Conservation (phyloP, 2,888 invertebrate species). For the Leptura quadrifasciata region DNA sequence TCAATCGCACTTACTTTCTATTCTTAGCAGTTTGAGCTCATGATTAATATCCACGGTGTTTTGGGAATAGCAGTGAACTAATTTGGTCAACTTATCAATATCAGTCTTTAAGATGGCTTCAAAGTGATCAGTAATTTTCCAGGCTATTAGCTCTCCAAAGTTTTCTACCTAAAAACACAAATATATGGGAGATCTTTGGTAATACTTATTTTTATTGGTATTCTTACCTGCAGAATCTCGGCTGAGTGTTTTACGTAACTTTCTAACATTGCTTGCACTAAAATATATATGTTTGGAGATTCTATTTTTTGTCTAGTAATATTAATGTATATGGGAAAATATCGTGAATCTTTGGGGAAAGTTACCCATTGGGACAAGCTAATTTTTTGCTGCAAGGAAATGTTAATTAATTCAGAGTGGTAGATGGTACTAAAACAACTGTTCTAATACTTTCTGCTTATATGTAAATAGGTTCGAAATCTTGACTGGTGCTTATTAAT, state of each 20-base stretch:
- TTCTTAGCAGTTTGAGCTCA: slow-evolving; percentile 83
- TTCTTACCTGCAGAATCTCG: slow-evolving; percentile 67
- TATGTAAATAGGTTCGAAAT: too few relatives aligned
- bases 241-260: slow-evolving; percentile 68
- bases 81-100: slow-evolving; percentile 83
- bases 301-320: slow-evolving; percentile 53
- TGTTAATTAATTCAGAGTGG: slow-evolving; percentile 11
- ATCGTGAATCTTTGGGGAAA: slow-evolving; percentile 73
- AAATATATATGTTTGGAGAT: slow-evolving; percentile 65
- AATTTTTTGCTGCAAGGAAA: slow-evolving; percentile 71
- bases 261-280: slow-evolving; percentile 67
- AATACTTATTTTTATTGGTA: not conserved
- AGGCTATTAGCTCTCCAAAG: slow-evolving; percentile 86
- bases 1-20: slow-evolving; percentile 88
- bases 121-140: slow-evolving; percentile 86
- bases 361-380: slow-evolving; percentile 75
- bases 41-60: slow-evolving; percentile 86
- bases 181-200: slow-evolving; percentile 1
- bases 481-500: too few relatives aligned
- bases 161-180: slow-evolving; percentile 81
- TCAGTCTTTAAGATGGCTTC: slow-evolving; percentile 87
- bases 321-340: slow-evolving; percentile 70
- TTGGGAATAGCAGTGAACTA: slow-evolving; percentile 83
- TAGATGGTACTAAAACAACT: not conserved
- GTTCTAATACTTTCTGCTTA: too few relatives aligned